Percentiles rank a stretch among this genome's conserved stretches.
Conservation (phyloP, 2,113 vertebrate genomes). For the Hippolais icterina region DNA sequence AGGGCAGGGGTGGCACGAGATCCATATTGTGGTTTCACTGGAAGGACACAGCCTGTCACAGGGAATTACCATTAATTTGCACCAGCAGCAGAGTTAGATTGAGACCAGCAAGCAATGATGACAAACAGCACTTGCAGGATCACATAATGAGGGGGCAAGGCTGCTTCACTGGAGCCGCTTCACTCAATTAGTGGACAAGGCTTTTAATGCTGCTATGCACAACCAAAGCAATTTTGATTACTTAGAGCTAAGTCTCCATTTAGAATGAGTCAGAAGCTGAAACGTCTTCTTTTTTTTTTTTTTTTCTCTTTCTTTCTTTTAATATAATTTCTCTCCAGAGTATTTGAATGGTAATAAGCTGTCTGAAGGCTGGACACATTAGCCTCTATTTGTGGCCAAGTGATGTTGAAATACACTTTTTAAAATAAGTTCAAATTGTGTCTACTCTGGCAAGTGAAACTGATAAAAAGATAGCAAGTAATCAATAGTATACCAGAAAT, state of each 20-base stretch:
- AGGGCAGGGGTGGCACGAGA: neutral
- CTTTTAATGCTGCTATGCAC: slow-evolving; percentile 91
- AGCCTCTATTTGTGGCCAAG: slow-evolving; percentile 67
- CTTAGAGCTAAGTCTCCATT: slow-evolving; percentile 86
- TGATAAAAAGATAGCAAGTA: slow-evolving; percentile 49
- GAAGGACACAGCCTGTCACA: slow-evolving; percentile 82
- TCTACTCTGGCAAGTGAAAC: slow-evolving; percentile 60
- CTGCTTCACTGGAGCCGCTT: slow-evolving; percentile 77
- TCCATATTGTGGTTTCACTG: slow-evolving; percentile 73
- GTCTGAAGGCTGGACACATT: slow-evolving; percentile 85
- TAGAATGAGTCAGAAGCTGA: slow-evolving; percentile 75
- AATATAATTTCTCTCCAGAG: slow-evolving; percentile 80
- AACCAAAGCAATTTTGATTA: slow-evolving; percentile 91
- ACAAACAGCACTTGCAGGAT: slow-evolving; percentile 84
- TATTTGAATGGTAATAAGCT: slow-evolving; percentile 86
- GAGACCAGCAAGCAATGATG: slow-evolving; percentile 71
- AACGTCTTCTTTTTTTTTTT: neutral
- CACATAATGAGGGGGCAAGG: slow-evolving; percentile 89
- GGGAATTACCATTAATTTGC: slow-evolving; percentile 82
- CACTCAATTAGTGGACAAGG: slow-evolving; percentile 94
- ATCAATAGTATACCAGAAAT: neutral
- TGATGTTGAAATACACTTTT: slow-evolving; percentile 54
- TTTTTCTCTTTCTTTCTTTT: neutral
- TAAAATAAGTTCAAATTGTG: slow-evolving; percentile 53
- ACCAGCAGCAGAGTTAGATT: slow-evolving; percentile 74